These are phyloP conservation scores for Bombus picipes DNA, from an alignment of 1,140 invertebrate species.

Conservation along the genomic window DNA sequence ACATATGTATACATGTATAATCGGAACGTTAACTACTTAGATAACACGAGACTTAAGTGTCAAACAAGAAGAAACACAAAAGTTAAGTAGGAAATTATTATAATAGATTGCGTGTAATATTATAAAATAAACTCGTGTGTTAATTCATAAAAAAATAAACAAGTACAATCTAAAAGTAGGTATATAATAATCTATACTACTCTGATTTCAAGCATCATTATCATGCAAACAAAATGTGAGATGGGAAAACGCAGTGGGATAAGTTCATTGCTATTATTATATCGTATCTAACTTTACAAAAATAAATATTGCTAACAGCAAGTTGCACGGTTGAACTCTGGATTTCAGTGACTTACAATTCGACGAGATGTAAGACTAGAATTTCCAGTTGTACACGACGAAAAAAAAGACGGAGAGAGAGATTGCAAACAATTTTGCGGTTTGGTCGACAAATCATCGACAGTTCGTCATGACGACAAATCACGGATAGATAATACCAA, in stretches of 20 bases:
- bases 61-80: not conserved
- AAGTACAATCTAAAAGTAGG: not conserved
- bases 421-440: conserved; percentile 31
- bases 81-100: not conserved
- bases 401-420: conserved; percentile 46
- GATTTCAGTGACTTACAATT: not conserved
- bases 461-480: conserved; percentile 36
- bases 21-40: not conserved
- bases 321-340: not conserved
- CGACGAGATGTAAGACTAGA: not conserved
- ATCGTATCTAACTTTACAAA: not conserved
- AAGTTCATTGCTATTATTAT: not conserved
- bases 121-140: not conserved
- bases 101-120: not conserved
- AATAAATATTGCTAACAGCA: not conserved
- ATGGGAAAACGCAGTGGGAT: not conserved
- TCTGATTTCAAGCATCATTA: not conserved
- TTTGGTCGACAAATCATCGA: conserved; percentile 5
- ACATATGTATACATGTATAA: too few species aligned
- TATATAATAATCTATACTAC: not conserved
- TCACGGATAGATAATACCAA: conserved; percentile 32
- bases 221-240: not conserved
- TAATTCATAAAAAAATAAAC: not conserved
- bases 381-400: conserved; percentile 4
- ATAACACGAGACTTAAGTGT: not conserved